A percentile compares a stretch with the other conserved stretches of the same genome.
phyloP scores from a whole-genome alignment of 1,140 invertebrate genomes.

The Scaptomyza graminum region DNA sequence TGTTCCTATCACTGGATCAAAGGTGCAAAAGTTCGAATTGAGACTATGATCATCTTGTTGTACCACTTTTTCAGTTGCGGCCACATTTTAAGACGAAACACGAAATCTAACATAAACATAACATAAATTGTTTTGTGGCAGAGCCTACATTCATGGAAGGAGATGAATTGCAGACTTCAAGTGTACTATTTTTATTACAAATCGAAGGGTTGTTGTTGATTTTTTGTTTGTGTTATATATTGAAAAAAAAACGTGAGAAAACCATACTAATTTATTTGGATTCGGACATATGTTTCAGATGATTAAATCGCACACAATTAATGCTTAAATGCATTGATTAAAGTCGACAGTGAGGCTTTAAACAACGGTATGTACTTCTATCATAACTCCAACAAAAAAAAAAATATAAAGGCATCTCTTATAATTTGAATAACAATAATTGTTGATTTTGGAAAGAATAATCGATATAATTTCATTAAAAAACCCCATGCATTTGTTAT shows the following conservation, averaged over 20 bases:
- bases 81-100: constrained; percentile 42
- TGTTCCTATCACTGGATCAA: constrained; percentile 33
- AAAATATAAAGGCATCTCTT: constrained; percentile 18
- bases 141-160: constrained; percentile 21
- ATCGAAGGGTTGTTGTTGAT: constrained; percentile 13
- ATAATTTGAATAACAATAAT: constrained; percentile 21
- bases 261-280: constrained; percentile 50
- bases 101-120: constrained; percentile 30
- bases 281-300: constrained; percentile 48
- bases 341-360: constrained; percentile 44
- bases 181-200: constrained; percentile 42
- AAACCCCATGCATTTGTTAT: constrained; percentile 41
- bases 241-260: constrained; percentile 15
- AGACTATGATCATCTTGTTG: constrained; percentile 55
- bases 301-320: constrained; percentile 23
- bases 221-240: constrained; percentile 4
- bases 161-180: constrained; percentile 31
- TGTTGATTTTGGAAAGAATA: constrained; percentile 55
- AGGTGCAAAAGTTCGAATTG: constrained; percentile 38
- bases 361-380: constrained; percentile 60
- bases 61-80: constrained; percentile 58
- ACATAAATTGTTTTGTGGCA: constrained; percentile 27
- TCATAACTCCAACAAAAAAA: constrained; percentile 49
- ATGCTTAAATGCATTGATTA: constrained; percentile 30
- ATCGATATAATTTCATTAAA: constrained; percentile 41